A percentile compares a stretch with the other conserved stretches of the same genome.
These are phyloP conservation scores for Brachypalpus laphriformis DNA, from an alignment of 2,888 invertebrate genomes.

Conservation along the genomic window DNA sequence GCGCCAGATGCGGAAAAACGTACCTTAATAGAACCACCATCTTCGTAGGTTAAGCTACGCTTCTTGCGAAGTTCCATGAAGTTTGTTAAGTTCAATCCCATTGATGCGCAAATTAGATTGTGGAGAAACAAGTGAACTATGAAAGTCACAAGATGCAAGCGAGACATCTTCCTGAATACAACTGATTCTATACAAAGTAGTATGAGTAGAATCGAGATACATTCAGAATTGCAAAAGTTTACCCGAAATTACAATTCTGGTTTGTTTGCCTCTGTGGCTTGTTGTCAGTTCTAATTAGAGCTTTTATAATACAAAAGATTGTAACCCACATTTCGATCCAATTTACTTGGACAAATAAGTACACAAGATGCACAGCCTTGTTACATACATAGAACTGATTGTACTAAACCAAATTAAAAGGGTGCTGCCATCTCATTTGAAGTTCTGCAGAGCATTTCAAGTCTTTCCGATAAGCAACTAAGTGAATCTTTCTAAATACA, in stretches of 20 bases:
- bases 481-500: too few species aligned
- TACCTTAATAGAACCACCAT: slow-evolving; percentile 76
- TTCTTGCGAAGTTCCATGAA: slow-evolving; percentile 71
- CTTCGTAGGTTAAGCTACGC: slow-evolving; percentile 76
- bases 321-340: not conserved
- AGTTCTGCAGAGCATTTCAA: too few species aligned
- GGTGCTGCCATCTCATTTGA: too few species aligned
- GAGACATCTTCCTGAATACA: not conserved
- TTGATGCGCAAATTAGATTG: too few species aligned
- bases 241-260: not conserved
- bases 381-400: too few species aligned
- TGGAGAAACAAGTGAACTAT: not conserved
- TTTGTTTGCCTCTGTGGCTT: too few species aligned
- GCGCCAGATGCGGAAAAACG: not conserved
- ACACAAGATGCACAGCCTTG: too few species aligned
- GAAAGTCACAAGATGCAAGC: not conserved
- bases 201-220: too few species aligned
- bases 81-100: slow-evolving; percentile 28
- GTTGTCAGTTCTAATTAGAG: not conserved
- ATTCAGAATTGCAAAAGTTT: not conserved
- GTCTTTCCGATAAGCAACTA: too few species aligned
- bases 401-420: too few species aligned
- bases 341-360: too few species aligned
- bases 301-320: not conserved
- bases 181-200: not conserved